phyloP scores from a whole-genome alignment of 1,140 invertebrate genomes.

The Lutraria rhynchaena region DNA sequence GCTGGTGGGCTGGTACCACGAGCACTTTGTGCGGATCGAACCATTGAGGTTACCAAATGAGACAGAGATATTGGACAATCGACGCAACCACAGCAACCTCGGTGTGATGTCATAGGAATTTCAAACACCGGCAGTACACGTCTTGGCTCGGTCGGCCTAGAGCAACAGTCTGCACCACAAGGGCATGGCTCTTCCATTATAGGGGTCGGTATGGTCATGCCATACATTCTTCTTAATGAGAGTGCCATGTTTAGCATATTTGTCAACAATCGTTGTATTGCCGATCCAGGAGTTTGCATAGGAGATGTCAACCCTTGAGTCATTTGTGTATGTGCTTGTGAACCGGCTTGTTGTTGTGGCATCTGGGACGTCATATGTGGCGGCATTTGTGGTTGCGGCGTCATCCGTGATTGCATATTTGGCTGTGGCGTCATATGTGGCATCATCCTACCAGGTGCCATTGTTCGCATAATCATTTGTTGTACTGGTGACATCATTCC shows the following conservation, averaged over 20 bases:
- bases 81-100: slow-evolving; percentile 46
- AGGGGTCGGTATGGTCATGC: slow-evolving; percentile 2
- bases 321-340: too few relatives aligned
- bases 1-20: too few relatives aligned
- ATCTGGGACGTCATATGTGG: neutral
- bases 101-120: slow-evolving; percentile 47
- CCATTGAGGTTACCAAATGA: slow-evolving; percentile 2
- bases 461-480: too few relatives aligned
- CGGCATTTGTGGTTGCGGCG: neutral
- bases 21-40: neutral
- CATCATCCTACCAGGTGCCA: too few relatives aligned
- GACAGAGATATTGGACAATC: slow-evolving; percentile 42
- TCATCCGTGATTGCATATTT: neutral
- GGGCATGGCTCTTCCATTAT: slow-evolving; percentile 53
- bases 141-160: slow-evolving; percentile 14
- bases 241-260: slow-evolving; percentile 35
- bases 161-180: slow-evolving; percentile 42
- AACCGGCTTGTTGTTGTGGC: neutral
- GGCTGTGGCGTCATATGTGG: too few relatives aligned
- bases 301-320: neutral
- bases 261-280: slow-evolving; percentile 5
- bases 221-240: slow-evolving; percentile 2
- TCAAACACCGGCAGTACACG: slow-evolving; percentile 37
- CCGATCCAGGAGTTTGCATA: slow-evolving; percentile 2
- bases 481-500: neutral